Evolutionary conservation across 2,797 vertebrate species (phyloP).

Genomic region (Acestrorhynchus altus): DNA sequence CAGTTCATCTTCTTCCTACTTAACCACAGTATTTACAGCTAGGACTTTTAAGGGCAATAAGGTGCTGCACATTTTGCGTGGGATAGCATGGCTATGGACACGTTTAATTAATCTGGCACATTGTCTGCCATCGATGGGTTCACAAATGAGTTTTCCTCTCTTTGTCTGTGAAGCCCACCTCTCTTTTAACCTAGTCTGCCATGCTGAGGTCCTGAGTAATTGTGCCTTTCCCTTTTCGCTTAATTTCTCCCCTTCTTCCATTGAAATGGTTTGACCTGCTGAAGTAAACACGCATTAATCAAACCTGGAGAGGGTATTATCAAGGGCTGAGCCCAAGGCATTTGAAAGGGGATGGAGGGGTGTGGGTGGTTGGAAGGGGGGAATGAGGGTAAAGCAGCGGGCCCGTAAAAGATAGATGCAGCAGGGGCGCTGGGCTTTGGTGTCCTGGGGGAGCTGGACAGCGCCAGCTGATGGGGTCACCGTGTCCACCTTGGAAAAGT

Average conservation of each 20-base stretch:
- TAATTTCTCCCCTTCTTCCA: conserved; percentile 58
- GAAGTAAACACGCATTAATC: conserved; percentile 87
- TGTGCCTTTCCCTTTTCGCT: conserved; percentile 42
- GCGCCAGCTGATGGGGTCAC: conserved; percentile 81
- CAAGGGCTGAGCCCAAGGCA: conserved; percentile 75
- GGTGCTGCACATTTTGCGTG: no score
- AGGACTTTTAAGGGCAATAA: no score
- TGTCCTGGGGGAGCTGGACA: conserved; percentile 72
- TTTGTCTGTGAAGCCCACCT: not conserved
- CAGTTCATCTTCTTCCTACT: no score
- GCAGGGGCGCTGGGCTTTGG: conserved; percentile 69
- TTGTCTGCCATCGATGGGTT: not conserved
- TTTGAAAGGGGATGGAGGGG: conserved; percentile 67
- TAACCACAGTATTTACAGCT: no score
- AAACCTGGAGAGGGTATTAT: conserved; percentile 76
- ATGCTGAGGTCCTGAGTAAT: conserved; percentile 48
- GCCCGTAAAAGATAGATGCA: conserved; percentile 80
- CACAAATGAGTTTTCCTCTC: conserved; percentile 12
- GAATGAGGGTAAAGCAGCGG: conserved; percentile 58
- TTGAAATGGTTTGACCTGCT: conserved; percentile 75
- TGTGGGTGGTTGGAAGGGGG: conserved; percentile 49
- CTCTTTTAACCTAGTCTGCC: conserved; percentile 32
- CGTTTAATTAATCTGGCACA: no score
- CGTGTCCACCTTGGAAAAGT: conserved; percentile 79
- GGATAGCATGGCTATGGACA: no score